Base-by-base conservation (phyloP, 2,888 invertebrate species). In the Lagria hirta region DNA sequence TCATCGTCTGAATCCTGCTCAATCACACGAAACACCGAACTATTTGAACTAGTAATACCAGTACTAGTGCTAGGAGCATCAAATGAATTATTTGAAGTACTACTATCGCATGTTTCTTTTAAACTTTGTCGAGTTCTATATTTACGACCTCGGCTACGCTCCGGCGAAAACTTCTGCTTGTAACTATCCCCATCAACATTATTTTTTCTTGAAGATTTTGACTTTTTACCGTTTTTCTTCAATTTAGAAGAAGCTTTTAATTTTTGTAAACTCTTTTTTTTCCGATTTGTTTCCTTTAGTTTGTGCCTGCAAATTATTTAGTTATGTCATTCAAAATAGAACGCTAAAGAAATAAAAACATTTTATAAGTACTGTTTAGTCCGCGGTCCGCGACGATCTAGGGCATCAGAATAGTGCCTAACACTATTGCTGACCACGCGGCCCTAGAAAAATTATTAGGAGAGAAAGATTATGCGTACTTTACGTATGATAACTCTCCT, bases 11-110 rank as follows among this genome's bases (percentile, higher is more conserved):
- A 82, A 58, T 82, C 82, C 44, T 71, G 70, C 47, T 45, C 79
- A 74, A 68, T 78, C 73, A 41, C 77, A 5, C 70, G 54, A 45
- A 62, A 70, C n/a, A 70, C 56, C 16, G 64, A 56, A 30, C 56
- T 59, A 30, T 52, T 63, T 7, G 69, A 66, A 48, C 54, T 61
- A 11, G 68, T 68, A 26, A 68, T 68, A 64, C 83, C 83, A 57
- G 83, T 81, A 59, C 83, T 83, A 27, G 83, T 83, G 61, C 83
- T 83, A 7, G 83, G 83, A 50, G 78, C 73, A 51, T 81, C 78
- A 56, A 80, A 65, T 52, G 77, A 69, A 42, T 63, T 75, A 36
- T 75, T 75, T 10, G 76, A 57, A 4, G 59, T 41, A 26, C 48
- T 47, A 36, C 51, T 58, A 36, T 68, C 65, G 36, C 56, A 57